Evolutionary conservation across 2,797 vertebrate species (phyloP).

Genomic region (Linurgus olivaceus): DNA sequence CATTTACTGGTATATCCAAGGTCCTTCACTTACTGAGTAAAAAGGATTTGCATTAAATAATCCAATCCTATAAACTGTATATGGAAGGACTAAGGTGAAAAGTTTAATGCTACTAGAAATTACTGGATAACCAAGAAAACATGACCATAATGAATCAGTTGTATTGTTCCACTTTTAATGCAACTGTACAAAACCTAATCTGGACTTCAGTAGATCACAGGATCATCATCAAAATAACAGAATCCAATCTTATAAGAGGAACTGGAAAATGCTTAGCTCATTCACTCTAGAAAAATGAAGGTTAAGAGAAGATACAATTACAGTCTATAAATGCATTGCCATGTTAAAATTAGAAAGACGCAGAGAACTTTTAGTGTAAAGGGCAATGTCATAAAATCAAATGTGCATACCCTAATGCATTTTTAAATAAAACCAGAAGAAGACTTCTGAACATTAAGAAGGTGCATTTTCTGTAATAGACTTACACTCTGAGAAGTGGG

Average conservation of each 20-base stretch:
- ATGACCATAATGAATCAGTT: neutral
- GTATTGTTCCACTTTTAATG: neutral
- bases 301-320: neutral
- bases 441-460: neutral
- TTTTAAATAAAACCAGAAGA: neutral
- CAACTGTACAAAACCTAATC: neutral
- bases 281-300: neutral
- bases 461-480: neutral
- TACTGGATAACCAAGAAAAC: neutral
- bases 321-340: neutral
- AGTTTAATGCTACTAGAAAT: neutral
- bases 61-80: neutral
- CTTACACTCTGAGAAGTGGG: neutral
- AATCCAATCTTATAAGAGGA: neutral
- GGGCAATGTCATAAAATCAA: neutral
- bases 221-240: neutral
- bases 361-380: neutral
- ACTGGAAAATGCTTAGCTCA: neutral
- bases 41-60: neutral
- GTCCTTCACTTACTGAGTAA: neutral
- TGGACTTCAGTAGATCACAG: neutral
- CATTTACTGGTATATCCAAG: neutral
- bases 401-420: neutral
- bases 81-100: neutral
- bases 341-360: neutral